Evolutionary conservation across 2,113 vertebrate genomes (phyloP).

Genomic region (Acrocephalus arundinaceus): DNA sequence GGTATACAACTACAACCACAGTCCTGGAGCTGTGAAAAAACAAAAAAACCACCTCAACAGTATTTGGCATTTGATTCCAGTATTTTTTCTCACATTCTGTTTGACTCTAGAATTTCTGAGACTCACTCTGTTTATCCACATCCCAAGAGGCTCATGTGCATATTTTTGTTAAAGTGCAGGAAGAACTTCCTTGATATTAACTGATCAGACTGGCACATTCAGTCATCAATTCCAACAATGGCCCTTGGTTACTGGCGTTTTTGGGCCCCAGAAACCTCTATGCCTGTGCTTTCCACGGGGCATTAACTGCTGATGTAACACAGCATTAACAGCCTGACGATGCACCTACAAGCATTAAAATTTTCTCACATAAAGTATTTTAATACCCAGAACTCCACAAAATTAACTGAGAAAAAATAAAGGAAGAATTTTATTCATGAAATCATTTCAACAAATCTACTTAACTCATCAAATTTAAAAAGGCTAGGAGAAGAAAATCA

Average conservation of each 20-base stretch:
- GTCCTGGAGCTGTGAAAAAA: neutral
- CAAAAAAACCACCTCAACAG: rapidly evolving
- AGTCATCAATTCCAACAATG: neutral
- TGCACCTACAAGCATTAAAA: neutral
- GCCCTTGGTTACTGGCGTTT: neutral
- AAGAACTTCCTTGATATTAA: neutral
- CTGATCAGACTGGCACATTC: neutral
- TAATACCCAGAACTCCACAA: neutral
- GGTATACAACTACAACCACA: neutral
- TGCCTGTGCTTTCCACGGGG: neutral
- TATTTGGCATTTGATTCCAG: neutral
- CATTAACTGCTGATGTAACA: neutral
- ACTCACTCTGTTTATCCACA: neutral
- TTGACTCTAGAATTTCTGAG: neutral
- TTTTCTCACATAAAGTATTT: neutral
- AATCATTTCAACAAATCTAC: neutral
- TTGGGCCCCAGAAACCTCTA: neutral
- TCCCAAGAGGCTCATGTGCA: neutral
- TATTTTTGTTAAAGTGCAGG: neutral
- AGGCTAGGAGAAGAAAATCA: neutral
- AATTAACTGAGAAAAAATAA: neutral
- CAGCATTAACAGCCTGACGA: neutral
- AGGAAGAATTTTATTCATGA: neutral
- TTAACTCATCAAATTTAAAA: neutral
- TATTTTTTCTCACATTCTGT: neutral